phyloP scores from a whole-genome alignment of 1,140 invertebrate genomes.

The Drosophila arawakana region DNA sequence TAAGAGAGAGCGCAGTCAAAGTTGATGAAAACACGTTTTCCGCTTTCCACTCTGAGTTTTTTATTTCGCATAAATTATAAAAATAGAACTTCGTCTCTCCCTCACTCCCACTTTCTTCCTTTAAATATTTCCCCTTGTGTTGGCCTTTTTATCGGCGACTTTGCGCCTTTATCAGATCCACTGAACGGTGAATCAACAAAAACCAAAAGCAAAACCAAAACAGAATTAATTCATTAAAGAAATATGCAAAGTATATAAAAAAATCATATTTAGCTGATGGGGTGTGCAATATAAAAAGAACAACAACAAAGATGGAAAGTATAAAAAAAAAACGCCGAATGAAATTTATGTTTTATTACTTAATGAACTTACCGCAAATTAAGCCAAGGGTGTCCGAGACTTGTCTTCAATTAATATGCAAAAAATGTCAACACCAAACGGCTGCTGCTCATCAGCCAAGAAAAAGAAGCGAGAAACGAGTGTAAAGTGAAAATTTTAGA shows the following conservation, averaged over 20 bases:
- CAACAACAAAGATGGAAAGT: slow-evolving; percentile 39
- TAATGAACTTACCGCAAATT: slow-evolving; percentile 83
- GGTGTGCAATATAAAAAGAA: slow-evolving; percentile 22
- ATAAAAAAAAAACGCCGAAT: slow-evolving; percentile 54
- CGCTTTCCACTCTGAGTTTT: slow-evolving; percentile 23
- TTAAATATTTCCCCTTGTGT: slow-evolving; percentile 22
- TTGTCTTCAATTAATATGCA: slow-evolving; percentile 81
- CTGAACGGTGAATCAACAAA: slow-evolving; percentile 81
- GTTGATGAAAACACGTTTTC: slow-evolving; percentile 63
- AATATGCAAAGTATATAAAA: slow-evolving; percentile 64
- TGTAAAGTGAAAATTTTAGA: slow-evolving; percentile 1
- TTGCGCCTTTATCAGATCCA: slow-evolving; percentile 78
- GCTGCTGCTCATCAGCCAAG: slow-evolving; percentile 57
- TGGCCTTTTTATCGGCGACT: slow-evolving; percentile 69
- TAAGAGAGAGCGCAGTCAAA: slow-evolving; percentile 52
- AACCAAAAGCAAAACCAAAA: slow-evolving; percentile 73
- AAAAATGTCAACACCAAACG: slow-evolving; percentile 73
- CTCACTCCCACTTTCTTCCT: slow-evolving; percentile 3
- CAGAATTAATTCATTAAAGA: slow-evolving; percentile 83
- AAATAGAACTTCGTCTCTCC: slow-evolving; percentile 6
- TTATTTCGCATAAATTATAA: slow-evolving; percentile 73
- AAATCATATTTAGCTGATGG: slow-evolving; percentile 48
- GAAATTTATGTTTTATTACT: slow-evolving; percentile 83
- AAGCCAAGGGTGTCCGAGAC: slow-evolving; percentile 66
- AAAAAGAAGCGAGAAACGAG: slow-evolving; percentile 2